phyloP scores from a whole-genome alignment of 2,888 invertebrate genomes.

The Margaritifera margaritifera region DNA sequence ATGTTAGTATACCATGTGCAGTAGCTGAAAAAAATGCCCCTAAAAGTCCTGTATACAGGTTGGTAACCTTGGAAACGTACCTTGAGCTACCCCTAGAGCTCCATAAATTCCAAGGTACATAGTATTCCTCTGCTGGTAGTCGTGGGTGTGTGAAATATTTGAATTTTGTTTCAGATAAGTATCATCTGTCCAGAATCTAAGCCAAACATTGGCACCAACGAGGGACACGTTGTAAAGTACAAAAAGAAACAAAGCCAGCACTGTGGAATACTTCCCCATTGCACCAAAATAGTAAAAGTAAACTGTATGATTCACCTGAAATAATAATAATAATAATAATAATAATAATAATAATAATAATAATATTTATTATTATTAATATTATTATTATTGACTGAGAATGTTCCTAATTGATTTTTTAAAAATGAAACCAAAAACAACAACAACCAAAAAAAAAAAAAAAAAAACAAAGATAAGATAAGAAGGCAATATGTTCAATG shows the following conservation, averaged over 20 bases:
- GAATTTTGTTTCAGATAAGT: slow-evolving; percentile 42
- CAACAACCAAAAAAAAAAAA: too few species aligned
- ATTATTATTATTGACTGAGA: too few species aligned
- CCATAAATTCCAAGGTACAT: slow-evolving; percentile 74
- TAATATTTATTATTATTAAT: too few species aligned
- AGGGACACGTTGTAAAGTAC: slow-evolving; percentile 58
- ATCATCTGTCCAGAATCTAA: slow-evolving; percentile 71
- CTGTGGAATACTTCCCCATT: slow-evolving; percentile 82
- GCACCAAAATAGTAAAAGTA: slow-evolving; percentile 92
- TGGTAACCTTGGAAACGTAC: slow-evolving; percentile 33
- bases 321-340: neutral
- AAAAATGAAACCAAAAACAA: too few species aligned
- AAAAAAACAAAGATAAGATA: too few species aligned
- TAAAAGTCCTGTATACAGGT: too few species aligned
- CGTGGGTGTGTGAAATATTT: slow-evolving; percentile 37
- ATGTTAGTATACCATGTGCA: too few species aligned
- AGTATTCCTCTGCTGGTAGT: slow-evolving; percentile 51
- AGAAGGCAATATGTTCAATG: too few species aligned
- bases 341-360: too few species aligned
- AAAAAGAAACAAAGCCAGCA: slow-evolving; percentile 80
- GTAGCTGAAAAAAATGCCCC: too few species aligned
- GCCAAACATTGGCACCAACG: slow-evolving; percentile 66
- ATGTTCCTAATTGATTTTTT: too few species aligned
- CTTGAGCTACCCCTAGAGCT: slow-evolving; percentile 65
- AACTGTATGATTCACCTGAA: slow-evolving; percentile 85